phyloP scores from a whole-genome alignment of 2,888 invertebrate species.

The Acronicta psi region DNA sequence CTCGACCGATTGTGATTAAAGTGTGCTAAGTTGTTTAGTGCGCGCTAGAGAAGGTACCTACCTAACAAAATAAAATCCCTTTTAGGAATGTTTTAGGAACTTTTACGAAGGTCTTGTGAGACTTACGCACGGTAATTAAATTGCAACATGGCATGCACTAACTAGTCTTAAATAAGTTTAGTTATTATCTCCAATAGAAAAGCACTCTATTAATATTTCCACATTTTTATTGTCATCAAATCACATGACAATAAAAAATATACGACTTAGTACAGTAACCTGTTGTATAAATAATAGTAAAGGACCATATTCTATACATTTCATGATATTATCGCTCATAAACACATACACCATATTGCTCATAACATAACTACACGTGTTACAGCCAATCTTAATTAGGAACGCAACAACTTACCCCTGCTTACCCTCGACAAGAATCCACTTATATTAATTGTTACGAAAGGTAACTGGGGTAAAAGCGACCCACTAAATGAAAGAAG shows the following conservation, averaged over 20 bases:
- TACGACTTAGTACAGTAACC: not conserved
- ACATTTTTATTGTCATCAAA: too few species aligned
- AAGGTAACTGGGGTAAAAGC: slow-evolving; percentile 62
- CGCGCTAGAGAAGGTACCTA: too few species aligned
- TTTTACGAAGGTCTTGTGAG: too few species aligned
- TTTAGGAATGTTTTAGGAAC: too few species aligned
- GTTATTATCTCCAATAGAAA: too few species aligned
- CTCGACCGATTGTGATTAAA: too few species aligned
- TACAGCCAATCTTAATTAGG: slow-evolving; percentile 48
- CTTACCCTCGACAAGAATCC: slow-evolving; percentile 51
- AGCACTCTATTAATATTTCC: not conserved
- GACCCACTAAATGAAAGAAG: slow-evolving; percentile 57
- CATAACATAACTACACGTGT: slow-evolving; percentile 43
- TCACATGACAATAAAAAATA: not conserved
- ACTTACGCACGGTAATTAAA: too few species aligned
- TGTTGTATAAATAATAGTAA: not conserved
- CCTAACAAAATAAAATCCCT: too few species aligned
- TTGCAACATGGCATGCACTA: too few species aligned
- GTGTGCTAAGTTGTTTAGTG: too few species aligned
- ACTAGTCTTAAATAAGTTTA: too few species aligned
- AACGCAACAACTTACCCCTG: slow-evolving; percentile 40
- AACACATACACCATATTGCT: slow-evolving; percentile 29
- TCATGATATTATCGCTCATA: slow-evolving; percentile 22
- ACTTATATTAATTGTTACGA: slow-evolving; percentile 66
- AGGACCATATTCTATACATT: slow-evolving; percentile 22